Evolutionary conservation across 2,113 vertebrate genomes (phyloP), one percentile per base, ranked within the genome.

Genomic region (Ameiurus melas): DNA sequence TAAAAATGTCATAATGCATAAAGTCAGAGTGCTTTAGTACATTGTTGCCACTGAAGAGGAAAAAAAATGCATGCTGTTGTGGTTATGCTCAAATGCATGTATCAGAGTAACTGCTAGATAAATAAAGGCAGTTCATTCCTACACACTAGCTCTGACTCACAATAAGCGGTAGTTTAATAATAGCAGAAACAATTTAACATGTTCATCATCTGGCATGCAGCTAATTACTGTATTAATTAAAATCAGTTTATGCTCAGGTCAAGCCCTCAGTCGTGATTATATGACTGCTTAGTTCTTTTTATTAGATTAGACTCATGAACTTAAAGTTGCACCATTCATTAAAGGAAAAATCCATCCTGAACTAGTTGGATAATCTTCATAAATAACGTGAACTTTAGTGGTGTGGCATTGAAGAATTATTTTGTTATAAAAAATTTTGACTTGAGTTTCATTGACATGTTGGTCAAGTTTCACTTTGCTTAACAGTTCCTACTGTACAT

Each of bases 191-290:
- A 19, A 22, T 58, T 82, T n/a, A 58, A 36, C 30, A 82, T 36
- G 30, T 22, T 82, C 19, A 33, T 58, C 14, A 53, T 47, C 75
- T 53, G 43, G 22, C 43, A 51, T 51, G 53, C 51, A 33, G 9
- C 78, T 81, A 33, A 80, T 14, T 81, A 81, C 27, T 81, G 4
- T 53, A 79, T 79, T 79, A 79, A 79, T 81, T 57, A 57, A 78
- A 51, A 53, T 78, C 22, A 22, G 73, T 3, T 78, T 53, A 13
- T 30, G 53, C 78, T 25, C 8, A 62, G 55, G 33, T 22, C 70
- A 58, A 57, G 30, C 68, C 19, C 8, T 75, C 47, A 71, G 68
- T 71, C 10, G 27, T 73, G 4, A 51, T 60, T 47, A 43, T 25
- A 85, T 66, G 14, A 36, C 5, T 58, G 33, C 20, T 86, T 8